Percentiles rank a stretch among this genome's conserved stretches.
Evolutionary conservation across 2,888 invertebrate species (phyloP).

Genomic region (Lepidocyrtoides sp.): DNA sequence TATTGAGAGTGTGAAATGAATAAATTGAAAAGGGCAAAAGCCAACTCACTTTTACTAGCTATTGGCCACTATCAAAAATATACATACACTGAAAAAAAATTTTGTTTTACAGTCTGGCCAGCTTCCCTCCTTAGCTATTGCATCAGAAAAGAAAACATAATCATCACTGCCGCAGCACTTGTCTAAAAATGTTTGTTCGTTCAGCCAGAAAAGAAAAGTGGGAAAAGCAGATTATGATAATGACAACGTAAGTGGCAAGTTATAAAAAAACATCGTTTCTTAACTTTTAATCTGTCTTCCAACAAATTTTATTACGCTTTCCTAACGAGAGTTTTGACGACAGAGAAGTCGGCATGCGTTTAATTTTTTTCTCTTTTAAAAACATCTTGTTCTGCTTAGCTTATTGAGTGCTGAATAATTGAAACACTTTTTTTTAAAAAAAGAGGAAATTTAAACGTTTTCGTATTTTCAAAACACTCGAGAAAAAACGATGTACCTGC

Average conservation of each 20-base stretch:
- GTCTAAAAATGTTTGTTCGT: slow-evolving; percentile 22
- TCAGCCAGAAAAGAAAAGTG: slow-evolving; percentile 23
- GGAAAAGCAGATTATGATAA: slow-evolving; percentile 40
- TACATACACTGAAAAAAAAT: not conserved
- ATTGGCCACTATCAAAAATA: too few relatives aligned
- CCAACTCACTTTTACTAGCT: not conserved
- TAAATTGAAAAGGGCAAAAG: not conserved
- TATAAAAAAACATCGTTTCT: not conserved
- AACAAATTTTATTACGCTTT: slow-evolving; percentile 10
- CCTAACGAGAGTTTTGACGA: slow-evolving; percentile 2
- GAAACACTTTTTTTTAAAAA: not conserved
- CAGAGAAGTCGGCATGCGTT: not conserved
- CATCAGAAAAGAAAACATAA: not conserved
- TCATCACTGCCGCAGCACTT: slow-evolving; percentile 3
- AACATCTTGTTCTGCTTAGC: too few relatives aligned
- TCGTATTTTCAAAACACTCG: not conserved
- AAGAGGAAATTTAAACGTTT: not conserved
- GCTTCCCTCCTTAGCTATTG: not conserved
- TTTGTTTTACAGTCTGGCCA: not conserved
- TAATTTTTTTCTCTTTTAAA: not conserved
- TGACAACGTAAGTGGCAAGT: slow-evolving; percentile 26
- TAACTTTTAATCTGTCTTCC: not conserved
- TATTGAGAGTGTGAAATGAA: not conserved
- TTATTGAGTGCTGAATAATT: not conserved
- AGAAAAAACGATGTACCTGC: not conserved